Percentiles rank a stretch among this genome's conserved stretches.
These are phyloP conservation scores for Heliconius sara DNA, from an alignment of 2,888 invertebrate genomes.

Conservation along the genomic window DNA sequence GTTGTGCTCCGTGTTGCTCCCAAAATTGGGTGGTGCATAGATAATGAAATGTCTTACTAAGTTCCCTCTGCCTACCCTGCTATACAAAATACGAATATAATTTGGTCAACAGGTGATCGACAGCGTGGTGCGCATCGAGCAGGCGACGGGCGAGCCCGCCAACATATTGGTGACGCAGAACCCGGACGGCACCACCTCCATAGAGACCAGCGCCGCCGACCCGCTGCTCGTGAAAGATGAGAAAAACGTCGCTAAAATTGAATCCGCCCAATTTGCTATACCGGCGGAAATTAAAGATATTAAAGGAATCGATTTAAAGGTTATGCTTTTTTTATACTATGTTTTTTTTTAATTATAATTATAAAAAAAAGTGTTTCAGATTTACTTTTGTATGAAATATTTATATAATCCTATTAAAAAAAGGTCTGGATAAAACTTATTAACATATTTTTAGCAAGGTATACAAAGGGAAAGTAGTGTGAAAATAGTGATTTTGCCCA, in stretches of 20 bases:
- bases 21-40: no score
- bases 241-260: constrained; percentile 72
- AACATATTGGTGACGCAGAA: constrained; percentile 81
- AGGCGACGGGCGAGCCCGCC: constrained; percentile 79
- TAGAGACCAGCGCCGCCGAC: constrained; percentile 76
- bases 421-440: no score
- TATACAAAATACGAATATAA: no score
- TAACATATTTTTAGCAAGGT: no score
- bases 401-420: no score
- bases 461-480: no score
- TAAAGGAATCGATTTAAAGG: constrained; percentile 79
- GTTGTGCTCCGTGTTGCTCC: no score
- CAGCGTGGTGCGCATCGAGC: constrained; percentile 81
- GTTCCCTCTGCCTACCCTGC: not conserved
- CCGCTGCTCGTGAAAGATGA: constrained; percentile 84
- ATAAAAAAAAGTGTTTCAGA: not conserved
- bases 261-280: constrained; percentile 77
- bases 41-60: no score
- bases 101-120: constrained; percentile 70
- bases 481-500: no score
- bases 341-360: not conserved
- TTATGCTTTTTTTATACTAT: constrained; percentile 42
- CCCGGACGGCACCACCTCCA: constrained; percentile 80
- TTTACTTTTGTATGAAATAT: no score
- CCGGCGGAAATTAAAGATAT: constrained; percentile 80